Evolutionary conservation across 2,113 vertebrate genomes (phyloP).

Genomic region (Antennarius striatus): DNA sequence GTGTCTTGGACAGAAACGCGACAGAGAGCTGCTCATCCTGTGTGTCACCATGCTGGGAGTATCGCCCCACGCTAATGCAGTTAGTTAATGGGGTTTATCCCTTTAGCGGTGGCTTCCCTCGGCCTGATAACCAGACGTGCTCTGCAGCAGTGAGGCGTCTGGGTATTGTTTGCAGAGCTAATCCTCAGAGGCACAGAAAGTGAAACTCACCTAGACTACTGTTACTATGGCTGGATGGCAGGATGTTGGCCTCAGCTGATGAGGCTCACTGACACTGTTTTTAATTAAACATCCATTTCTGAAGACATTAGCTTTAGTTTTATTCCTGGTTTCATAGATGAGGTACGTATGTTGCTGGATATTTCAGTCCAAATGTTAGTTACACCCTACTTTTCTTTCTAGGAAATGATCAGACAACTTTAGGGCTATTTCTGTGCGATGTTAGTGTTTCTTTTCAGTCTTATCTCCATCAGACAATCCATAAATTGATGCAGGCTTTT

Average conservation of each 20-base stretch:
- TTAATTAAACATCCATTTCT: too few species aligned
- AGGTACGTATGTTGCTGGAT: too few species aligned
- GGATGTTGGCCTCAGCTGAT: slow-evolving; percentile 15
- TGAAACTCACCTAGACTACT: slow-evolving; percentile 69
- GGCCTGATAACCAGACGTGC: slow-evolving; percentile 27
- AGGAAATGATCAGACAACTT: too few species aligned
- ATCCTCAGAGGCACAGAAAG: slow-evolving; percentile 65
- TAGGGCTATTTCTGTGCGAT: too few species aligned
- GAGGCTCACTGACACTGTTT: slow-evolving; percentile 29
- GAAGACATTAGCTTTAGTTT: too few species aligned
- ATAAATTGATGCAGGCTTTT: too few species aligned
- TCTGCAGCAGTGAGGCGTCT: slow-evolving; percentile 27
- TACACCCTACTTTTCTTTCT: too few species aligned
- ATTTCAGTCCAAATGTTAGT: too few species aligned
- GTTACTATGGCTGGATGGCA: slow-evolving; percentile 51
- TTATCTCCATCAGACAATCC: too few species aligned
- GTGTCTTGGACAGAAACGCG: not conserved
- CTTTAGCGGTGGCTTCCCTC: slow-evolving; percentile 48
- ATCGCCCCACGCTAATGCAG: slow-evolving; percentile 53
- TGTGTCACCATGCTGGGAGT: not conserved
- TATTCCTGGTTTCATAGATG: too few species aligned
- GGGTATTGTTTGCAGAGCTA: slow-evolving; percentile 6
- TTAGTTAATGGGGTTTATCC: slow-evolving; percentile 64
- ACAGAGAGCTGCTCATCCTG: slow-evolving; percentile 8
- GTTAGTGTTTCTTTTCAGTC: too few species aligned